A percentile compares a stretch with the other conserved stretches of the same genome.
These are phyloP conservation scores for Ceratosolen solmsi DNA, from an alignment of 1,140 invertebrate species.

Conservation along the genomic window DNA sequence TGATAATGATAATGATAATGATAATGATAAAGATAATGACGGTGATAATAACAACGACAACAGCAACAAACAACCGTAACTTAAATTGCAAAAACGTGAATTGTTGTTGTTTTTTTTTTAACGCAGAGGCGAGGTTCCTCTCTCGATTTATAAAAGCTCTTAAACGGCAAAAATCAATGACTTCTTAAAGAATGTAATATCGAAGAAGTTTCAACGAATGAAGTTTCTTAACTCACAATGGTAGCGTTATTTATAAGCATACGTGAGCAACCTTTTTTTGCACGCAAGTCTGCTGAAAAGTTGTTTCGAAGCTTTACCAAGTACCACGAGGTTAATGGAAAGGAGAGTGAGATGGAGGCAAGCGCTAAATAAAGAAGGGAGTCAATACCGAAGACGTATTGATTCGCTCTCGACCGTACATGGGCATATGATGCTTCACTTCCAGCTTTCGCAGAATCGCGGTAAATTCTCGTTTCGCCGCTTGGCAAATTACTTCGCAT, in stretches of 20 bases:
- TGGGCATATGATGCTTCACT: not conserved
- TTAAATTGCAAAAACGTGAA: too few species aligned
- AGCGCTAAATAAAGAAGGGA: conserved; percentile 24
- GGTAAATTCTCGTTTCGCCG: not conserved
- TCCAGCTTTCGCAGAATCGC: not conserved
- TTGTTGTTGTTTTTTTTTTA: too few species aligned
- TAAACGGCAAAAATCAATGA: too few species aligned
- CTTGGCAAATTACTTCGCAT: not conserved
- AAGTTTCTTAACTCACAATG: not conserved
- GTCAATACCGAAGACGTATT: conserved; percentile 26
- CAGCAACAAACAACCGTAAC: too few species aligned
- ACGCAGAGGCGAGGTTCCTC: too few species aligned
- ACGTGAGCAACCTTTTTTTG: not conserved
- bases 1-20: too few species aligned
- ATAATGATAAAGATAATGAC: too few species aligned
- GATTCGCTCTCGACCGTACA: conserved; percentile 11
- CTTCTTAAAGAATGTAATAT: not conserved
- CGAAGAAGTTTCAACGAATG: not conserved
- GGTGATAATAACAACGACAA: too few species aligned
- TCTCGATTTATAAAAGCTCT: too few species aligned
- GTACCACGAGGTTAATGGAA: conserved; percentile 33
- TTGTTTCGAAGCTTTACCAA: conserved; percentile 24
- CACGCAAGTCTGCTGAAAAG: conserved; percentile 9
- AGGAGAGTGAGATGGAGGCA: conserved; percentile 20
- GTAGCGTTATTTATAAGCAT: not conserved